Evolutionary conservation across 2,797 vertebrate species (phyloP), one percentile per base, ranked within the genome.

Genomic region (Lindbergichthys nudifrons): DNA sequence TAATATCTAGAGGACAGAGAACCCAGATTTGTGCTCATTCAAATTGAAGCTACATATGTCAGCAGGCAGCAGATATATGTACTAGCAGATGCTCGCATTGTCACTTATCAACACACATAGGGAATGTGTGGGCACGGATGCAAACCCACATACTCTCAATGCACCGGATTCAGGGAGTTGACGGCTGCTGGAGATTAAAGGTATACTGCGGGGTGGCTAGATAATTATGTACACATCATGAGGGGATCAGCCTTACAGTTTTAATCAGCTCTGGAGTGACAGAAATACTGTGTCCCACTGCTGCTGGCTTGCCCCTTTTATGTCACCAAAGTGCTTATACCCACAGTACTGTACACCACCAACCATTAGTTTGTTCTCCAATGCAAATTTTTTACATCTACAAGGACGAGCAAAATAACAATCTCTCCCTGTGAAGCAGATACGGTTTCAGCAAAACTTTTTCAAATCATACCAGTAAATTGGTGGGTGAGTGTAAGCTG

Each of bases 171-270:
- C 41, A 15, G 65, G 79, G 77, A 88, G 77, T 61, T 80, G 75
- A 87, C 39, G 52, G 75, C 77, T 64, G 64, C 62, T 67, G 67
- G 52, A 87, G 78, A 92, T 92, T 91, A 90, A 89, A 89, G 78
- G 70, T 86, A 76, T 87, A 77, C 82, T 78, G 75, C 45, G 41
- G 82, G 26, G 82, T 85, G 79, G 87, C 81, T 81, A 60, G 82
- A 77, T 92, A 89, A 94, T 93, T 91, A 88, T 84, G 81, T 77
- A 53, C 86, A 75, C 82, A 84, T 91, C 85, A 91, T 84, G 80
- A 73, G 78, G 74, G 85, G 69, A 26, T 26, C 26, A 26, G 26
- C 46, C 79, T 90, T 87, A 82, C 86, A 87, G 82, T 82, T 92
- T 82, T 87, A 83, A 89, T 93, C 84, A 90, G 77, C 73, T 16